Evolutionary conservation across 2,888 invertebrate species (phyloP), one percentile per base, ranked within the genome.

Genomic region (Campoplex nolae): DNA sequence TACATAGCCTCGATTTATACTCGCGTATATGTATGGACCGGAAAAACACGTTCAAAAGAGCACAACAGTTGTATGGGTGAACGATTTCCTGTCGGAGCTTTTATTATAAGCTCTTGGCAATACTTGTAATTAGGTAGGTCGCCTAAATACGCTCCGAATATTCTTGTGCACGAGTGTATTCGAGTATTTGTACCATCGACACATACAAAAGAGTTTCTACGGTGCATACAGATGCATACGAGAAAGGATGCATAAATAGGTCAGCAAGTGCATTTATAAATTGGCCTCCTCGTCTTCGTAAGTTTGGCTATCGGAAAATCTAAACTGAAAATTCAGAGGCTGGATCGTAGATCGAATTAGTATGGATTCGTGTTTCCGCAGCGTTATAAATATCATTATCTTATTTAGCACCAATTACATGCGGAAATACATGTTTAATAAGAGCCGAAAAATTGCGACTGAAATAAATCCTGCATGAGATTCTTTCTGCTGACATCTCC

Each of bases 121-220:
- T 89, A 88, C 87, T 86, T 84, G 89, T 91, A 90, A 91, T 91
- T 91, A 91, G 89, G 82, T 86, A 87, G 89, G 88, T 86, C 89
- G 88, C 88, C 88, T 86, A 88, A 89, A 89, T 89, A 85, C 67
- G 77, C 80, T 83, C 79, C 7, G 78, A 51, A 42, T 42, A 45
- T 45, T 0, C 11, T 9, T 45, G 13, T 45, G 11, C 18, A 1
- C 18, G 51, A 58, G 48, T 73, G 51, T 62, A n/a, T 54, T n/a
- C 38, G 2, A 32, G 38, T 48, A 35, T 9, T 42, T 62, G 56
- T 75, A 16, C 9, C 9, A 42, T 48, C 38, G 11, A 51, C 42
- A 62, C 51, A 62, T 51, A 38, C 8, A 16, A 28, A 11, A 38
- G 23, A 18, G 8, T 51, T 71, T 13, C 58, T 65, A 58, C 38